Base-by-base conservation (phyloP, 2,113 vertebrate genomes). In the Sphaerodactylus townsendi region DNA sequence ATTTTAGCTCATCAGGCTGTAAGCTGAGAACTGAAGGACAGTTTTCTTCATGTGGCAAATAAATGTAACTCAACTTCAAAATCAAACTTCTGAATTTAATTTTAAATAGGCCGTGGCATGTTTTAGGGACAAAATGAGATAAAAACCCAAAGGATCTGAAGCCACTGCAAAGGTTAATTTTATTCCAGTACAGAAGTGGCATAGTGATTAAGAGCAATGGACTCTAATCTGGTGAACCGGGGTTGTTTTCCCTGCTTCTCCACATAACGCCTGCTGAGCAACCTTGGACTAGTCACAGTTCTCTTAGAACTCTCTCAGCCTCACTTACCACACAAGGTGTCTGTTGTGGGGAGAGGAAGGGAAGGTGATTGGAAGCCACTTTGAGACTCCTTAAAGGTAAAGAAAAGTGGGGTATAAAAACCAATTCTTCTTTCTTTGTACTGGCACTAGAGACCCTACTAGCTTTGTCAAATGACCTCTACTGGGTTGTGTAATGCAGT, bases 11-110 rank as follows among this genome's bases (percentile, higher is more conserved):
- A 41, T 81, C 79, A 71, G 70, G 35, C 23, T 15, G 17, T 70
- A 48, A 81, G 48, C 66, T 81, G 66, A 81, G 46, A 70, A 81
- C n/a, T 53, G 48, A 81, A 81, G 64, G 48, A 28, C 69, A 21
- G 37, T n/a, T 81, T 81, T 71, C 33, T 46, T 9, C 25, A 64
- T n/a, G 68, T 44, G 39, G 25, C 44, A 37, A 65, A 80, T 69
- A 25, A 71, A 50, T n/a, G 37, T 81, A 72, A 44, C 28, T 81
- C 25, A 71, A 53, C n/a, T 41, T 70, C 39, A 81, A 68, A 62
- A 44, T 44, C 15, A 81, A 35, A 39, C 15, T 30, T 35, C 4
- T 71, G 53, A 10, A 46, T 39, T 81, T 50, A 17, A 50, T n/a
- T 68, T 53, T 33, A 50, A 23, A 69, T 37, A n/a, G 25, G 44